A percentile compares a stretch with the other conserved stretches of the same genome.
phyloP scores from a whole-genome alignment of 2,797 vertebrate genomes.

The Enteromius paludinosus region DNA sequence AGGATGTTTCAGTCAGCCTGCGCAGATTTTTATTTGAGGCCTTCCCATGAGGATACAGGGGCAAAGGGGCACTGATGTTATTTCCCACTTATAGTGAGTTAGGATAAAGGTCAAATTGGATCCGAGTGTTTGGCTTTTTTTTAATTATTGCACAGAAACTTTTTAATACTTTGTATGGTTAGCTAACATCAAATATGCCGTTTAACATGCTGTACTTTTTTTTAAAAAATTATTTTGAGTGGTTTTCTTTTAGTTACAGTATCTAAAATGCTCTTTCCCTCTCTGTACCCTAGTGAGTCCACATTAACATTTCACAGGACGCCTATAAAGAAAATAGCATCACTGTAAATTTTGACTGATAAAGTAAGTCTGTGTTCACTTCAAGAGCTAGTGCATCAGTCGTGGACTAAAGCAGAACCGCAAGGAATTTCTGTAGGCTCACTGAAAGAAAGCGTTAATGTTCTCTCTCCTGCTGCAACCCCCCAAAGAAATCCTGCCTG shows the following conservation, averaged over 20 bases:
- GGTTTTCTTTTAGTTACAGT: neutral
- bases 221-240: neutral
- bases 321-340: neutral
- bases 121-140: neutral
- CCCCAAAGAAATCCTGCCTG: slow-evolving; percentile 44
- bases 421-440: slow-evolving; percentile 27
- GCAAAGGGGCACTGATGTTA: slow-evolving; percentile 29
- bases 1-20: neutral
- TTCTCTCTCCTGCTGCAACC: slow-evolving; percentile 21
- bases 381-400: slow-evolving; percentile 10
- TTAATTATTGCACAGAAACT: neutral
- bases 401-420: slow-evolving; percentile 15
- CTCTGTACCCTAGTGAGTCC: neutral
- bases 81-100: slow-evolving; percentile 29
- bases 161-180: neutral
- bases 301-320: neutral
- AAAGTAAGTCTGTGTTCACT: slow-evolving; percentile 1
- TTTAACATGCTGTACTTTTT: neutral
- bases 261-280: neutral
- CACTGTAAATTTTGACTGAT: neutral
- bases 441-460: slow-evolving; percentile 39
- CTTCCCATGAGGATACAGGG: slow-evolving; percentile 36
- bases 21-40: slow-evolving; percentile 28
- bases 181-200: too few relatives aligned
- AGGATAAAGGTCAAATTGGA: neutral